Evolutionary conservation across 2,113 vertebrate genomes (phyloP).

Genomic region (Manacus vitellinus): DNA sequence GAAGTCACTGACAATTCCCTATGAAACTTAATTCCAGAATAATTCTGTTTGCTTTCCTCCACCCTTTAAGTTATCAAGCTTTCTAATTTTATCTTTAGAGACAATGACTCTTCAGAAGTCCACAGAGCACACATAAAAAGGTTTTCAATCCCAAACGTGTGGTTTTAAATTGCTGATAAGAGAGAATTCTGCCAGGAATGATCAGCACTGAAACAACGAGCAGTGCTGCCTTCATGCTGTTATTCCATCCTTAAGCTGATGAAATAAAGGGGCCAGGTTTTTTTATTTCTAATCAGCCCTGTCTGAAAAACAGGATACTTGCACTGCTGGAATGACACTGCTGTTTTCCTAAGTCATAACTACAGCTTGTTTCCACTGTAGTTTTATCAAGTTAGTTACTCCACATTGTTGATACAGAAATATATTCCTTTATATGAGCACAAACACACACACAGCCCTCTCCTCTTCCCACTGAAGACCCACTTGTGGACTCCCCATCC

Average conservation of each 20-base stretch:
- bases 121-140: neutral
- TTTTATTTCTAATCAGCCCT: neutral
- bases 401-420: neutral
- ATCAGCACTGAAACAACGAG: neutral
- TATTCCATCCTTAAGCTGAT: neutral
- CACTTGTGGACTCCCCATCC: neutral
- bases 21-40: neutral
- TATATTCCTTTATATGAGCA: neutral
- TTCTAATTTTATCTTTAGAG: constrained; percentile 46
- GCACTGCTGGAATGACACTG: constrained; percentile 11
- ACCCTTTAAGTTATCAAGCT: neutral
- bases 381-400: neutral
- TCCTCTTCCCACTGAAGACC: neutral
- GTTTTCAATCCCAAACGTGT: neutral
- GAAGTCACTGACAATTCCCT: neutral
- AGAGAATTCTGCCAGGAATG: neutral
- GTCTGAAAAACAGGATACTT: constrained; percentile 51
- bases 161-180: constrained; percentile 24
- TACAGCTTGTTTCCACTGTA: neutral
- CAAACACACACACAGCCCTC: accelerated
- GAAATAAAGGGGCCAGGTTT: neutral
- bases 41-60: constrained; percentile 20
- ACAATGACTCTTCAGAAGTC: neutral
- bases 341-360: neutral
- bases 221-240: neutral